Percentiles rank a stretch among this genome's conserved stretches.
Conservation (phyloP, 2,113 vertebrate genomes). For the Chamaetylas fuelleborni region DNA sequence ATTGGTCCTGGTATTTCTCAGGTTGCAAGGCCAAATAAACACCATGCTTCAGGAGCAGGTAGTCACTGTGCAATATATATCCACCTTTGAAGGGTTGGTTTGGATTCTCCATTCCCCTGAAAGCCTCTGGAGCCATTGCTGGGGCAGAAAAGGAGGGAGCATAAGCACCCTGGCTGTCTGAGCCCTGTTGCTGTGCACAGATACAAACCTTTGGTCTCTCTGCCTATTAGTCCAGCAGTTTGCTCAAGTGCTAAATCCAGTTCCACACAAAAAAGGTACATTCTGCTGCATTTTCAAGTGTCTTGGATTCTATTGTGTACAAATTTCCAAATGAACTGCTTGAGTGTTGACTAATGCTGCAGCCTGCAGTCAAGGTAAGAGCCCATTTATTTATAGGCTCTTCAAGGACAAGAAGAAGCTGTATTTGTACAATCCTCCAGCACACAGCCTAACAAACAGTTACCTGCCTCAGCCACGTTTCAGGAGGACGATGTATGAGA, state of each 20-base stretch:
- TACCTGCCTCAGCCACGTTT: neutral
- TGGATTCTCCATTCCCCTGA: neutral
- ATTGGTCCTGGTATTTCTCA: neutral
- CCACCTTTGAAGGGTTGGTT: rapidly evolving
- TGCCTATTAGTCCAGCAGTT: neutral
- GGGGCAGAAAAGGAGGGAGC: neutral
- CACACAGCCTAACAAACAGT: slow-evolving; percentile 44
- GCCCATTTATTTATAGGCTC: slow-evolving; percentile 64
- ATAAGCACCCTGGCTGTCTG: rapidly evolving
- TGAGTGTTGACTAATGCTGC: slow-evolving; percentile 65
- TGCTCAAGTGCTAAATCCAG: slow-evolving; percentile 11
- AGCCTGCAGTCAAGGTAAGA: slow-evolving; percentile 65
- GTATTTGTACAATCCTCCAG: slow-evolving; percentile 62
- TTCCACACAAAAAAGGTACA: neutral
- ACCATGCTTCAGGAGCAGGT: neutral
- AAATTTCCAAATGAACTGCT: slow-evolving; percentile 66
- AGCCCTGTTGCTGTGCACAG: neutral
- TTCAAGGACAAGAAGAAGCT: slow-evolving; percentile 64
- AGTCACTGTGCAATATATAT: rapidly evolving
- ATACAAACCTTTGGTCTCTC: neutral
- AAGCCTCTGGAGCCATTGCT: neutral
- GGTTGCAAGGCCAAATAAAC: neutral
- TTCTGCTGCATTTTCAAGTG: slow-evolving; percentile 56
- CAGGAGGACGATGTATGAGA: slow-evolving; percentile 27
- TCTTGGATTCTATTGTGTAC: slow-evolving; percentile 53